These are phyloP conservation scores for Muraenolepis orangiensis DNA, from an alignment of 2,797 vertebrate genomes.

Conservation along the genomic window DNA sequence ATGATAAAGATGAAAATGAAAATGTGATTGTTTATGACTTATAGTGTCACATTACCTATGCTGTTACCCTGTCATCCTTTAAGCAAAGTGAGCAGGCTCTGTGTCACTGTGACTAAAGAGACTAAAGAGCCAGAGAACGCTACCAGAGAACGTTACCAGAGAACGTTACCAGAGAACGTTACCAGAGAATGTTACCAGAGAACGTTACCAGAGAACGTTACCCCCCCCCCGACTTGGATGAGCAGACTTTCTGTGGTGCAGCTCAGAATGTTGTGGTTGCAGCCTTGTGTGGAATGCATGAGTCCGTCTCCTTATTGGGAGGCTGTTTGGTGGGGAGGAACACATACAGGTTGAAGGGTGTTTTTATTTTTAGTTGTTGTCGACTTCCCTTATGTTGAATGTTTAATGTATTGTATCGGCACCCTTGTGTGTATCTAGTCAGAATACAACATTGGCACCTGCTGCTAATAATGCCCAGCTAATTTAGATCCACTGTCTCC, in stretches of 20 bases:
- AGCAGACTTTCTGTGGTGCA: not conserved
- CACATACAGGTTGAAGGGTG: not conserved
- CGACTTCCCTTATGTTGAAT: not conserved
- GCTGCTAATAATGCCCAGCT: not conserved
- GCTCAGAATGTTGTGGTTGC: not conserved
- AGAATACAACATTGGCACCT: not conserved
- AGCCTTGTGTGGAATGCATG: not conserved
- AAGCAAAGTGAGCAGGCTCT: not conserved
- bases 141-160: not conserved
- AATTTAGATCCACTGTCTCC: slow-evolving; percentile 2
- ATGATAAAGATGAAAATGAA: too few relatives aligned
- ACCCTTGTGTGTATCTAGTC: not conserved
- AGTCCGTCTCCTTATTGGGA: not conserved
- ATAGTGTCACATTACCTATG: not conserved
- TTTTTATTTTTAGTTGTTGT: not conserved
- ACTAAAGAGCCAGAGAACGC: too few relatives aligned
- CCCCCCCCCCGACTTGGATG: not conserved
- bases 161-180: not conserved
- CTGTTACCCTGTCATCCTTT: not conserved
- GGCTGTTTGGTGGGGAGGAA: not conserved
- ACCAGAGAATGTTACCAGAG: not conserved
- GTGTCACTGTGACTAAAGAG: not conserved
- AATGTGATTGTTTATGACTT: not conserved
- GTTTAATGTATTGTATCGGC: not conserved
- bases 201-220: not conserved